Evolutionary conservation across 2,888 invertebrate species (phyloP).

Genomic region (Tanypteryx hageni): DNA sequence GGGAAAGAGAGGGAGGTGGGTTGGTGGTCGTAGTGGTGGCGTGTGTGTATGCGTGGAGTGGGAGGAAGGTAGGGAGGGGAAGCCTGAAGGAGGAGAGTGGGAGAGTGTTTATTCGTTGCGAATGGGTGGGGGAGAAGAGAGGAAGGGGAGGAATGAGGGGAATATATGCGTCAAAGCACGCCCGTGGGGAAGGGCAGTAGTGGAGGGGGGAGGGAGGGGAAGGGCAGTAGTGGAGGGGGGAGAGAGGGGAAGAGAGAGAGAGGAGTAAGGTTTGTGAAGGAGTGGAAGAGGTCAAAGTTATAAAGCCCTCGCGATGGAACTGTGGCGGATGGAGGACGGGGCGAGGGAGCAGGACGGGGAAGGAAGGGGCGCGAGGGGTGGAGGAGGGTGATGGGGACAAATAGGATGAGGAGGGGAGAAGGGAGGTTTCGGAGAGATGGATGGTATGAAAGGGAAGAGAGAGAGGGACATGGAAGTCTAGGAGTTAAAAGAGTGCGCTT

Average conservation of each 20-base stretch:
- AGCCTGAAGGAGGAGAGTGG: not conserved
- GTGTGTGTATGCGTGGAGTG: not conserved
- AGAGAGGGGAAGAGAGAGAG: not conserved
- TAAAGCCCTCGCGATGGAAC: conserved; percentile 59
- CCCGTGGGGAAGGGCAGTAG: not conserved
- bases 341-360: not conserved
- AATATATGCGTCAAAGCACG: not conserved
- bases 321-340: not conserved
- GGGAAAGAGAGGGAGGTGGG: not conserved
- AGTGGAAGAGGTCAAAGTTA: conserved; percentile 64
- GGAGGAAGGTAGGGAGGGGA: not conserved
- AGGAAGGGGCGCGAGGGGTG: not conserved
- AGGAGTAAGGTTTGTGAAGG: conserved; percentile 17
- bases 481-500: not conserved
- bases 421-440: not conserved
- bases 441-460: not conserved
- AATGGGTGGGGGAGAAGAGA: not conserved
- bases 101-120: not conserved
- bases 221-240: not conserved
- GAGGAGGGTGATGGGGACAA: not conserved
- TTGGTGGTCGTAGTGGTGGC: not conserved
- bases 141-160: not conserved
- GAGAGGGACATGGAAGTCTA: not conserved
- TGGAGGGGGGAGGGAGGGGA: not conserved
- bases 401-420: not conserved